These are phyloP conservation scores for Ondatra zibethicus DNA, from an alignment of 2,113 vertebrate species.

Conservation along the genomic window DNA sequence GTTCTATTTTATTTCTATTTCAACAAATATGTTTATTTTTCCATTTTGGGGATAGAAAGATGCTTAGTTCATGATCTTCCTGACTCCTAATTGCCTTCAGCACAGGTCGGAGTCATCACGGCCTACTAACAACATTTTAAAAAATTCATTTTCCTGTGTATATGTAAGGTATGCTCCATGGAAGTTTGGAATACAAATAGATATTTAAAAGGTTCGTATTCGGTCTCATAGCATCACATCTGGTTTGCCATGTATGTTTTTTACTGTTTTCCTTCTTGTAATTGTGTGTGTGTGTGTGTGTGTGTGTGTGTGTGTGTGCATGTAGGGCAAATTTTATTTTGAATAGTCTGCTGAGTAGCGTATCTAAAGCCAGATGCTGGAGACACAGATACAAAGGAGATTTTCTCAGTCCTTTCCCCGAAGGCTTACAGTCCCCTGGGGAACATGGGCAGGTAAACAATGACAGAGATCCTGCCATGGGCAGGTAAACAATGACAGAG, in stretches of 20 bases:
- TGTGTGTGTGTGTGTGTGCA: too few species aligned
- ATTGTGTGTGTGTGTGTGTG: not conserved
- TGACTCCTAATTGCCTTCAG: not conserved
- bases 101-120: not conserved
- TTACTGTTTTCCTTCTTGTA: not conserved
- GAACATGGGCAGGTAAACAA: conserved; percentile 24
- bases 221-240: not conserved
- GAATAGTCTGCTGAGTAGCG: not conserved
- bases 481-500: conserved; percentile 39
- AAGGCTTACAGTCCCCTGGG: not conserved
- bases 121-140: not conserved
- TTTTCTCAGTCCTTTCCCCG: not conserved
- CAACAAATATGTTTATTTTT: not conserved
- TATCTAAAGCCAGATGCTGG: not conserved
- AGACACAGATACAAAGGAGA: conserved; percentile 10
- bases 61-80: not conserved
- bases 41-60: not conserved
- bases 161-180: not conserved
- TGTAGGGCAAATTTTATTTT: not conserved
- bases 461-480: not conserved
- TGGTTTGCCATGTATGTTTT: not conserved
- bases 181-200: not conserved
- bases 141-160: not conserved
- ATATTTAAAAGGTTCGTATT: not conserved
- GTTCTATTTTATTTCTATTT: not conserved